Evolutionary conservation across 2,113 vertebrate genomes (phyloP).

Genomic region (Galeopterus variegatus): DNA sequence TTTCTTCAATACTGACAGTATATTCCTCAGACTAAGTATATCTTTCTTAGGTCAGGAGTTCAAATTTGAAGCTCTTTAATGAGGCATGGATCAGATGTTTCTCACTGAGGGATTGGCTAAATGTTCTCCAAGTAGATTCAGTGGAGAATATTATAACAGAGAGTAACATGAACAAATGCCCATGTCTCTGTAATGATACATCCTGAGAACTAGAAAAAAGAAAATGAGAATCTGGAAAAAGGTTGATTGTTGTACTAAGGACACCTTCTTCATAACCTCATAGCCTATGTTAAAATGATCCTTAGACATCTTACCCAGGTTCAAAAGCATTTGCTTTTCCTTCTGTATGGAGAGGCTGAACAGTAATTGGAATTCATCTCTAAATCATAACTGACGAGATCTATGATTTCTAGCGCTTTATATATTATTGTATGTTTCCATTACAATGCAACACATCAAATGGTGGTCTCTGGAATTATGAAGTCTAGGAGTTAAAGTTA

Average conservation of each 20-base stretch:
- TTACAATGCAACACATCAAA: neutral
- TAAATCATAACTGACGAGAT: slow-evolving; percentile 28
- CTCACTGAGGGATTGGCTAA: neutral
- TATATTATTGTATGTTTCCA: neutral
- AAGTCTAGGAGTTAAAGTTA: slow-evolving; percentile 4
- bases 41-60: slow-evolving; percentile 16
- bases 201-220: slow-evolving; percentile 11
- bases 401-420: slow-evolving; percentile 2
- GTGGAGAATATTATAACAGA: neutral
- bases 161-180: neutral
- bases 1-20: neutral
- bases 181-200: neutral
- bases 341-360: neutral
- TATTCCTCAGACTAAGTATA: slow-evolving; percentile 21
- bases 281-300: neutral
- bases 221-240: neutral
- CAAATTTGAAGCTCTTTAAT: slow-evolving; percentile 24
- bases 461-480: slow-evolving; percentile 12
- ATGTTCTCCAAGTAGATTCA: neutral
- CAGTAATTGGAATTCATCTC: slow-evolving; percentile 17
- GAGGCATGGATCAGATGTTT: neutral
- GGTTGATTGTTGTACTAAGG: neutral
- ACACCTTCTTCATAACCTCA: neutral
- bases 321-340: slow-evolving; percentile 23
- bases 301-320: neutral